Conservation (phyloP, 2,888 invertebrate species). For the Nomada flava region DNA sequence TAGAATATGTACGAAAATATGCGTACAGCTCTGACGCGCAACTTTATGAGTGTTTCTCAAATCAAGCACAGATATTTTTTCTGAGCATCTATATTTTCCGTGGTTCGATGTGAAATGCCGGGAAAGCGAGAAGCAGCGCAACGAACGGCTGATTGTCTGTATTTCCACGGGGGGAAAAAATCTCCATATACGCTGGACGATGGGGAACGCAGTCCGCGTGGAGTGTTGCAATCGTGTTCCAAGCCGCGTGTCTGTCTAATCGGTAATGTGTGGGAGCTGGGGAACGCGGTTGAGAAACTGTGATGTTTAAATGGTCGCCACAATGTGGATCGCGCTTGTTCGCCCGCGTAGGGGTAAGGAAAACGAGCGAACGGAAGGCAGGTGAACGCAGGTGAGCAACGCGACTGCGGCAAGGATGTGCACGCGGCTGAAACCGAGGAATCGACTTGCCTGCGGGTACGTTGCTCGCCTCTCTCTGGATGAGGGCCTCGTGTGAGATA, state of each 20-base stretch:
- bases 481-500: constrained; percentile 46
- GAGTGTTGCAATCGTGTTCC: constrained; percentile 34
- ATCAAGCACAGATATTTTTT: too few relatives aligned
- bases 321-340: constrained; percentile 42
- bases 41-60: too few relatives aligned
- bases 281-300: constrained; percentile 41
- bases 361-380: constrained; percentile 70
- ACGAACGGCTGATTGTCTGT: constrained; percentile 11
- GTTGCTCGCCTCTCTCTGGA: constrained; percentile 46
- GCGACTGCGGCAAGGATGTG: constrained; percentile 60
- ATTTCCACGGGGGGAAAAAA: constrained; percentile 3
- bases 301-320: constrained; percentile 51
- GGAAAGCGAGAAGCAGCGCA: constrained; percentile 1
- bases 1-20: too few relatives aligned
- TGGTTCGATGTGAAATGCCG: not conserved
- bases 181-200: constrained; percentile 38
- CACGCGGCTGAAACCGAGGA: constrained; percentile 61
- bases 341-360: constrained; percentile 60
- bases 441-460: constrained; percentile 62
- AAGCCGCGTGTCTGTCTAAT: constrained; percentile 40
- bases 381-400: constrained; percentile 71
- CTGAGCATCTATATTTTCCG: too few relatives aligned
- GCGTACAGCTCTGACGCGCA: too few relatives aligned
- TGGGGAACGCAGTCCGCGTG: not conserved
- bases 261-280: constrained; percentile 48